Evolutionary conservation across 2,888 invertebrate genomes (phyloP).

Genomic region (Drosophila melanocephala): DNA sequence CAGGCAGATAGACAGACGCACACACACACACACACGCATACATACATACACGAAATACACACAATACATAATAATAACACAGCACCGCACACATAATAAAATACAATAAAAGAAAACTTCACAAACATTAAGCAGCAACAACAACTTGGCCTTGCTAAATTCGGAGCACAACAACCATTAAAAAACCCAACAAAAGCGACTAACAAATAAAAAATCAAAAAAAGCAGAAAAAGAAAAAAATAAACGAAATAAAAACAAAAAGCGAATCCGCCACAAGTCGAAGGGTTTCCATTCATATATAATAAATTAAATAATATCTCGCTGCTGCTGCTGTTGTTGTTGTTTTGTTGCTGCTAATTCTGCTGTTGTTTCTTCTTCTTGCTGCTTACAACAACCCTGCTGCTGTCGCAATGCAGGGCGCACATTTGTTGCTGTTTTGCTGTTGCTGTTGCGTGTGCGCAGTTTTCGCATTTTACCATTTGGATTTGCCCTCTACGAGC

Average conservation of each 20-base stretch:
- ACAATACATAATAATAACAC: conserved; percentile 68
- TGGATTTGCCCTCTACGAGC: conserved; percentile 42
- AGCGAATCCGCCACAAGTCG: conserved; percentile 51
- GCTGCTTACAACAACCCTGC: conserved; percentile 14
- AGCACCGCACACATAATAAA: conserved; percentile 72
- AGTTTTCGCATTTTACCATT: conserved; percentile 59
- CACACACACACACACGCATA: conserved; percentile 6
- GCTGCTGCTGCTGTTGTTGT: conserved; percentile 19
- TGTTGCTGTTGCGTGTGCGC: conserved; percentile 56
- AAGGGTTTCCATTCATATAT: conserved; percentile 62
- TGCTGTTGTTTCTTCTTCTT: conserved; percentile 14
- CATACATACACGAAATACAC: conserved; percentile 17
- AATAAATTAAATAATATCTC: conserved; percentile 48
- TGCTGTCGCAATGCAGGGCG: conserved; percentile 49
- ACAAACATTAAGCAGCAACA: conserved; percentile 62
- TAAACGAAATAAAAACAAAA: conserved; percentile 37
- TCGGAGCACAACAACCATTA: conserved; percentile 76
- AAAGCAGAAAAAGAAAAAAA: conserved; percentile 33
- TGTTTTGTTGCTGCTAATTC: conserved; percentile 10
- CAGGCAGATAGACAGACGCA: background rate
- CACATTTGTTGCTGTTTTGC: conserved; percentile 3
- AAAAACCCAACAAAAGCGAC: conserved; percentile 35
- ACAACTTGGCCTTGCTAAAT: conserved; percentile 77
- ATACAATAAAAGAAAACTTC: conserved; percentile 80
- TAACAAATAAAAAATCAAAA: conserved; percentile 35